These are phyloP conservation scores for Polietes domitor DNA, from an alignment of 2,888 invertebrate genomes.

Conservation along the genomic window DNA sequence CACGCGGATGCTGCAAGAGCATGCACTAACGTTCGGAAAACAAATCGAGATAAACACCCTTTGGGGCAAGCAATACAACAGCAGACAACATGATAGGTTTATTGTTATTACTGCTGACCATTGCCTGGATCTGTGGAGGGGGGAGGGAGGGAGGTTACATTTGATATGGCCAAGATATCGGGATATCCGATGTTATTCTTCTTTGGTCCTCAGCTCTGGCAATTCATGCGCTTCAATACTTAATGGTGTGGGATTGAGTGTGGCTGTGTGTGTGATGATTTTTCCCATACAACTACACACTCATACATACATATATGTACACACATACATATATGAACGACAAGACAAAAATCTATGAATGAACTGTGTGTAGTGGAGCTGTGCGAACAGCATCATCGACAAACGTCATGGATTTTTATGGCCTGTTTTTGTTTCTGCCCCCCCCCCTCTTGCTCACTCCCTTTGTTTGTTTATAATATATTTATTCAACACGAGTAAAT, in stretches of 20 bases:
- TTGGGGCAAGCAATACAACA: constrained; percentile 1
- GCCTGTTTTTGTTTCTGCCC: neutral
- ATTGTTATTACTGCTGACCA: constrained; percentile 11
- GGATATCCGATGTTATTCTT: neutral
- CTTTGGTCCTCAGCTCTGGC: neutral
- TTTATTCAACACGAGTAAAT: constrained; percentile 34
- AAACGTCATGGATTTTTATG: constrained; percentile 36
- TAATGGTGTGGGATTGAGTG: too few relatives aligned
- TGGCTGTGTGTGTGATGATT: neutral
- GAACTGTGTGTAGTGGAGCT: neutral
- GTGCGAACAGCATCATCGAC: constrained; percentile 14
- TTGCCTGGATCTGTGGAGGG: neutral
- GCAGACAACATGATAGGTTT: constrained; percentile 18
- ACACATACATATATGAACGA: too few relatives aligned
- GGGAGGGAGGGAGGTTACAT: neutral
- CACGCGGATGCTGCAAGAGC: neutral
- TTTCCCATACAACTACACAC: too few relatives aligned
- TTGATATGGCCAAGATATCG: neutral
- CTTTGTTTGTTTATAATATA: constrained; percentile 41
- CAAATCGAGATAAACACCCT: constrained; percentile 23
- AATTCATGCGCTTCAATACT: neutral
- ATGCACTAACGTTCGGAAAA: neutral
- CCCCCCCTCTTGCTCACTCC: neutral
- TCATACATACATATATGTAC: too few relatives aligned
- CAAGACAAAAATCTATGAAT: constrained; percentile 22